These are phyloP conservation scores for Apodemus agrarius DNA, from an alignment of 2,797 vertebrate genomes.

Conservation along the genomic window DNA sequence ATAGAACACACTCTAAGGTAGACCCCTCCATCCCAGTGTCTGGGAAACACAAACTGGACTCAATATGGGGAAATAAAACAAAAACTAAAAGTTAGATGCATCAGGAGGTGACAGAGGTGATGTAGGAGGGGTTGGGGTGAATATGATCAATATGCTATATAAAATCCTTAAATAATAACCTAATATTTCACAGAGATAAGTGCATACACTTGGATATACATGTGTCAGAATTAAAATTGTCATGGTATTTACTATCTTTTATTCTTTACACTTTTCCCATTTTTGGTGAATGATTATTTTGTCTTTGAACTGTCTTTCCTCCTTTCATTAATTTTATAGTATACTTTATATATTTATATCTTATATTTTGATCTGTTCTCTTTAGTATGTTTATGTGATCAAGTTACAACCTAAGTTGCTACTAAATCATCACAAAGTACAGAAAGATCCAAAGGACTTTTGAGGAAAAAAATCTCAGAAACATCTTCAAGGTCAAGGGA, in stretches of 20 bases:
- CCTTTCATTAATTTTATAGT: neutral
- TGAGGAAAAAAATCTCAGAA: neutral
- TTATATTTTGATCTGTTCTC: neutral
- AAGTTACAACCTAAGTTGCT: neutral
- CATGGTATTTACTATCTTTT: neutral
- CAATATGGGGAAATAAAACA: neutral
- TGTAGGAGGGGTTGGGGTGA: too few relatives aligned
- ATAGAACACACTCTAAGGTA: neutral
- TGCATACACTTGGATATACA: too few relatives aligned
- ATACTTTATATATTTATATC: neutral
- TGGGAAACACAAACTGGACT: neutral
- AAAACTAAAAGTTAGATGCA: neutral
- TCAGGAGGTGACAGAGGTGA: neutral
- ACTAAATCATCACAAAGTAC: neutral
- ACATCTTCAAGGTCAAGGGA: neutral
- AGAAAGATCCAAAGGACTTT: neutral
- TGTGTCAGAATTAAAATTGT: neutral
- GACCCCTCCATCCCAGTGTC: too few relatives aligned
- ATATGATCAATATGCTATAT: neutral
- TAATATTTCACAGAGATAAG: neutral
- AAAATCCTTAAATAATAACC: neutral
- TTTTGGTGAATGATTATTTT: neutral
- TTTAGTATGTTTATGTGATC: neutral
- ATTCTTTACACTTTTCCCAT: neutral
- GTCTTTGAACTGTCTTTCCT: neutral